A percentile compares a stretch with the other conserved stretches of the same genome.
Conservation (phyloP, 2,797 vertebrate species). For the Trachops cirrhosus region DNA sequence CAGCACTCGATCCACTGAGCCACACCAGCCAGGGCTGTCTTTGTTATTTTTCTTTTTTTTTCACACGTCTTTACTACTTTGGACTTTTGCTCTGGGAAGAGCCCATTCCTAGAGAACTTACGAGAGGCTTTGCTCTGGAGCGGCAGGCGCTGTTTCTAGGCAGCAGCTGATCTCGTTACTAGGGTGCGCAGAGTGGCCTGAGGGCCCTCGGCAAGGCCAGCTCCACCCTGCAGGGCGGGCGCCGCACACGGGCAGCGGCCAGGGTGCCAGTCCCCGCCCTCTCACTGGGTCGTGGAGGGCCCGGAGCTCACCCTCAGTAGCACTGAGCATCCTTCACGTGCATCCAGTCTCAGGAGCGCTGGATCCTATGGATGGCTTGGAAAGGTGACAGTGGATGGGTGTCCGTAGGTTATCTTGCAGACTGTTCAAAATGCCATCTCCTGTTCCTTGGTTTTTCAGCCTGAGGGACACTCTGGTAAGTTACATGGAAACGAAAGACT, state of each 20-base stretch:
- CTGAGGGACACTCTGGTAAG: constrained; percentile 86
- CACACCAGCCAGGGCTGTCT: neutral
- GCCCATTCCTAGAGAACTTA: neutral
- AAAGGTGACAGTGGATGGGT: neutral
- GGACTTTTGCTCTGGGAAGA: neutral
- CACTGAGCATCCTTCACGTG: too few species aligned
- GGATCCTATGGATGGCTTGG: neutral
- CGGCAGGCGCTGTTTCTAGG: neutral
- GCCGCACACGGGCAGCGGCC: neutral
- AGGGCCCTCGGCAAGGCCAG: fast-evolving
- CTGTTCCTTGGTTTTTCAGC: constrained; percentile 79
- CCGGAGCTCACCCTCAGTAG: neutral
- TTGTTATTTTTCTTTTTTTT: neutral
- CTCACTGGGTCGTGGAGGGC: fast-evolving
- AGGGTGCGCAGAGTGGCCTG: fast-evolving
- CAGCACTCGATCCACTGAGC: neutral
- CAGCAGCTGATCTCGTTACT: fast-evolving
- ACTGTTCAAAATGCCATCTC: neutral
- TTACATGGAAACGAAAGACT: constrained; percentile 87
- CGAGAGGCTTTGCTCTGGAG: neutral
- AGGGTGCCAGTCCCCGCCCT: neutral
- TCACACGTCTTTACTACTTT: neutral
- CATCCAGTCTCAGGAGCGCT: neutral
- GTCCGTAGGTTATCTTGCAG: neutral
- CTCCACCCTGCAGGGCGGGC: neutral